phyloP scores from a whole-genome alignment of 2,888 invertebrate species.

The Ormyrus pomaceus region DNA sequence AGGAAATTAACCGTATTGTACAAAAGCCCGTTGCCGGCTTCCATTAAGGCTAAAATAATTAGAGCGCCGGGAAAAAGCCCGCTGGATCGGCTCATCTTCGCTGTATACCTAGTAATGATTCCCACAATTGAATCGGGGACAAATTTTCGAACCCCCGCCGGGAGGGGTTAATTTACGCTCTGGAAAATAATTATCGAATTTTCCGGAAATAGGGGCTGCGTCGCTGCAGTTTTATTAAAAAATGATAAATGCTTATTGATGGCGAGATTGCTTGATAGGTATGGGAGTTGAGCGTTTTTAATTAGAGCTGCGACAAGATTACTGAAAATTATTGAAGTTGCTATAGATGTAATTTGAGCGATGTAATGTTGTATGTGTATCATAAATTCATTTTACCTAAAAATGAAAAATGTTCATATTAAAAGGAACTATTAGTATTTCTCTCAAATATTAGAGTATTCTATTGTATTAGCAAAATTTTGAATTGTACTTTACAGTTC shows the following conservation, averaged over 20 bases:
- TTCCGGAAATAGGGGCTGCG: not conserved
- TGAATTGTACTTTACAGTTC: not conserved
- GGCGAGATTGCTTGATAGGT: no score
- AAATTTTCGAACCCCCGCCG: slow-evolving; percentile 37
- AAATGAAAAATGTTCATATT: no score
- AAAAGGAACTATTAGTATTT: no score
- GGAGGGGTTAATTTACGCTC: slow-evolving; percentile 22
- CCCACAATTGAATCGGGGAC: slow-evolving; percentile 45
- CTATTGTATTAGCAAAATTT: no score
- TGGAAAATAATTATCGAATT: slow-evolving; percentile 33
- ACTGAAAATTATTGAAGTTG: no score
- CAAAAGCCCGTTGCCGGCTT: slow-evolving; percentile 61
- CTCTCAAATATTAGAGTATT: no score
- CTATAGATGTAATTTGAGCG: no score
- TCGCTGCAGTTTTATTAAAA: not conserved
- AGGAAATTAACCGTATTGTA: slow-evolving; percentile 67
- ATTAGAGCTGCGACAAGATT: no score
- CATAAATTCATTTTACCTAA: no score
- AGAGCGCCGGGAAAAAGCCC: slow-evolving; percentile 41
- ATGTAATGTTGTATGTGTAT: no score
- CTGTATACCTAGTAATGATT: slow-evolving; percentile 42
- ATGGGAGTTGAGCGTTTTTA: no score
- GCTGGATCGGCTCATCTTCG: slow-evolving; percentile 22
- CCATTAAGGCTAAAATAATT: slow-evolving; percentile 66
- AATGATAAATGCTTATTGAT: not conserved